Base-by-base conservation (phyloP, 2,113 vertebrate genomes). In the Aptenodytes forsteri region DNA sequence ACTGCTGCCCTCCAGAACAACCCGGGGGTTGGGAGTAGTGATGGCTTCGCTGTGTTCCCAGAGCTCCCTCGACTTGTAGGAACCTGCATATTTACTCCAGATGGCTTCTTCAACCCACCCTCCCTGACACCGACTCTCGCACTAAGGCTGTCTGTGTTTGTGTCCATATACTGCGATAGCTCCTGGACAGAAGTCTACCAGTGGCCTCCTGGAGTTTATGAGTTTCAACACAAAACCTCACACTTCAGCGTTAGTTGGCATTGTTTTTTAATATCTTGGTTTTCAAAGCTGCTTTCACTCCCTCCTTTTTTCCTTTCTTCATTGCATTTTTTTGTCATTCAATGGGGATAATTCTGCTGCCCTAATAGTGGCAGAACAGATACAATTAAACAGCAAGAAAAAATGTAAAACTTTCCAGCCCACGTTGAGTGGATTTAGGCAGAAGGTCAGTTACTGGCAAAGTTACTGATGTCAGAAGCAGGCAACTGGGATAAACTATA, bases 21-120 rank as follows among this genome's bases (percentile, higher is more conserved):
- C 16, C 3, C 16, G 11, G 4, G 17, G n/a, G 7, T 0, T 15
- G 23, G 55, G 23, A 54, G 47, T 2, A 79, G 42, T 0, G 8
- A 11, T 17, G 49, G 27, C 22, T 7, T 10, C 7, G 9, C 64
- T 42, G 38, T 14, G 25, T 16, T 62, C 40, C 23, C 26, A 0
- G 3, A 50, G 44, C 26, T 54, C 13, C 17, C 40, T 27, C 1
- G 0, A 8, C 56, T 27, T 26, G 25, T 4, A 49, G 34, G 27
- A 46, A 62, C 10, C 46, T 61, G 23, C 7, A 9, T 9, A 10
- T 75, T 62, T 47, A 44, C 52, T 44, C 67, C 77, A 58, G 46
- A 25, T 0, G 0, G 18, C 13, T 67, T 79, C 65, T 70, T 27
- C 23, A 36, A 7, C 16, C 46, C 70, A 7, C 25, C 49, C 44